phyloP scores from a whole-genome alignment of 2,113 vertebrate species.

The Gasterosteus aculeatus region DNA sequence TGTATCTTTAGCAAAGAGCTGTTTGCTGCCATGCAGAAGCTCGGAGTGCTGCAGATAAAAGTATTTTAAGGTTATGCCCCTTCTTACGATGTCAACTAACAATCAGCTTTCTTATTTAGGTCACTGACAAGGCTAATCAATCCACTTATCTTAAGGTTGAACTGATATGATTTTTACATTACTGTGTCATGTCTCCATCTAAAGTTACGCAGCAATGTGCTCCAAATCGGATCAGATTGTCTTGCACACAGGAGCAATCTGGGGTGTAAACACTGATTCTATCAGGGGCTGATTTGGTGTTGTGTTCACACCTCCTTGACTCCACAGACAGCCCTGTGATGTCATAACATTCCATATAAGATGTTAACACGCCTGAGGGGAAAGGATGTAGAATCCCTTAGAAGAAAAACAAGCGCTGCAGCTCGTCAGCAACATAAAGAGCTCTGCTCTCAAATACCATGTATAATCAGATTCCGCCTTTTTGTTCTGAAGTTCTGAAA shows the following conservation, averaged over 20 bases:
- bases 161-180: background rate
- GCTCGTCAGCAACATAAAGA: constrained; percentile 7
- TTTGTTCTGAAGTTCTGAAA: background rate
- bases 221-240: background rate
- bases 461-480: background rate
- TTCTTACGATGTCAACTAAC: background rate
- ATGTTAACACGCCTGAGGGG: constrained; percentile 19
- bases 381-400: constrained; percentile 5
- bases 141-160: background rate
- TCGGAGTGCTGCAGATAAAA: background rate
- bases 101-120: background rate
- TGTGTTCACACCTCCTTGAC: constrained; percentile 19
- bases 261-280: background rate
- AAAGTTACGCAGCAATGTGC: background rate
- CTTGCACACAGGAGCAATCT: background rate
- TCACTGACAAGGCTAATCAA: background rate
- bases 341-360: constrained; percentile 14
- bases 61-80: background rate
- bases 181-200: background rate
- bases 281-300: constrained; percentile 16
- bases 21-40: background rate
- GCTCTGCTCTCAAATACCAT: background rate
- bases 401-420: background rate
- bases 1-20: background rate
- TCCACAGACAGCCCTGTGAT: background rate